These are phyloP conservation scores for Urocitellus parryii DNA, from an alignment of 2,113 vertebrate species.

Conservation along the genomic window DNA sequence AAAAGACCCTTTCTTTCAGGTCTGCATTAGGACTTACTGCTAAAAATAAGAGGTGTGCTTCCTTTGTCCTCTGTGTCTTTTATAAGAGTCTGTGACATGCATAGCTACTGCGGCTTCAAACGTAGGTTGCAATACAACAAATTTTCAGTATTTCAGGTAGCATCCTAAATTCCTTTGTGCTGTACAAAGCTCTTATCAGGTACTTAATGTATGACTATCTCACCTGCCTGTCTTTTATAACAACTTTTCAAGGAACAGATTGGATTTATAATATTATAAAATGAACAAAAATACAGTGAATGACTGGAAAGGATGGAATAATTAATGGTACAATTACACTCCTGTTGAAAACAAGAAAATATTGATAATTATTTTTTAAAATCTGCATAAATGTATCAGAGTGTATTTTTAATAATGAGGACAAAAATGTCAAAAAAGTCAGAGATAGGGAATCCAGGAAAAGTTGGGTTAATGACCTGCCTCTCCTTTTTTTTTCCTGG, in stretches of 20 bases:
- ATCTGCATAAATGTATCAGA: background rate
- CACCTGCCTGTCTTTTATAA: background rate
- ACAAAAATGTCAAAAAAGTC: background rate
- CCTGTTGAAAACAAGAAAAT: background rate
- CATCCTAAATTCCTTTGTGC: conserved; percentile 47
- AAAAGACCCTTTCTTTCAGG: background rate
- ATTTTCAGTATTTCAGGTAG: conserved; percentile 1
- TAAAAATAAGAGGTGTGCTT: background rate
- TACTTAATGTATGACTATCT: conserved; percentile 9
- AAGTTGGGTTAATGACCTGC: background rate
- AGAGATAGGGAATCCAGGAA: background rate
- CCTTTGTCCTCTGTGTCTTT: background rate
- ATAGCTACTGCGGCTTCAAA: background rate
- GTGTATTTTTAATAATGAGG: conserved; percentile 37
- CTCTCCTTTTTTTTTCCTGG: background rate
- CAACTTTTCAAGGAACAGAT: conserved; percentile 25
- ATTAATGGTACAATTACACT: background rate
- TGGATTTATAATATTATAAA: background rate
- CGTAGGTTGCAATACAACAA: background rate
- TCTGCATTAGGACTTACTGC: background rate
- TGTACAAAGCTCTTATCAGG: conserved; percentile 28
- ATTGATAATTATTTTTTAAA: background rate
- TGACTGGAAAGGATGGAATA: background rate
- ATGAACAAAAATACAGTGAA: background rate
- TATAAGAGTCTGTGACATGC: background rate